Percentiles rank a stretch among this genome's conserved stretches.
Conservation (phyloP, 2,888 invertebrate genomes). For the Gastracanthus pulcherrimus region DNA sequence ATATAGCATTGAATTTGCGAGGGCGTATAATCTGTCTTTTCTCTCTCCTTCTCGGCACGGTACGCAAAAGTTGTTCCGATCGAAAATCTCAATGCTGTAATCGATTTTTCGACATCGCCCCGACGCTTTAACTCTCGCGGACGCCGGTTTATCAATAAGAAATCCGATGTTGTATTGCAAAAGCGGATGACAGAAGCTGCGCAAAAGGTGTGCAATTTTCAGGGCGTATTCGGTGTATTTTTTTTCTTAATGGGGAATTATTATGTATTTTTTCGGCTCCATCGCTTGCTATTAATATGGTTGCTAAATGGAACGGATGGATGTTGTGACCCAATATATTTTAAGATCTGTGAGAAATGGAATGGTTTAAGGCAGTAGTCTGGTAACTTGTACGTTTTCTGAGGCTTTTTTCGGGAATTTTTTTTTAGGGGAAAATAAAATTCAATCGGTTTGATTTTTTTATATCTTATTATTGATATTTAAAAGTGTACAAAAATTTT, state of each 20-base stretch:
- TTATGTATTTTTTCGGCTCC: neutral
- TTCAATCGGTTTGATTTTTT: too few species aligned
- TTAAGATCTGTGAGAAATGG: neutral
- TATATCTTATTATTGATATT: too few species aligned
- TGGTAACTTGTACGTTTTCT: too few species aligned
- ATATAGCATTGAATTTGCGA: neutral
- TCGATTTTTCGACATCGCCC: constrained; percentile 28
- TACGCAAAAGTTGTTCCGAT: neutral
- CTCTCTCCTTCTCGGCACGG: neutral
- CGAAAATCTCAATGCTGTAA: constrained; percentile 35
- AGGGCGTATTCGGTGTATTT: neutral
- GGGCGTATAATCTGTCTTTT: neutral
- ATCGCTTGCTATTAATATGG: neutral
- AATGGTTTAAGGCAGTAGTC: too few species aligned
- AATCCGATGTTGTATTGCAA: constrained; percentile 22
- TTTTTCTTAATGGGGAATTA: too few species aligned
- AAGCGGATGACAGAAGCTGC: constrained; percentile 31
- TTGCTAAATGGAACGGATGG: neutral
- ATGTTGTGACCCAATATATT: neutral
- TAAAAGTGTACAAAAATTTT: too few species aligned
- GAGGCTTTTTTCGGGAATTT: too few species aligned
- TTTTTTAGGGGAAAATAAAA: too few species aligned
- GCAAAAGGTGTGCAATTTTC: neutral
- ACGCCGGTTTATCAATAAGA: constrained; percentile 14
- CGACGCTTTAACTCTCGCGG: neutral